Conservation (phyloP, 2,797 vertebrate species). For the Kryptopterus vitreolus region DNA sequence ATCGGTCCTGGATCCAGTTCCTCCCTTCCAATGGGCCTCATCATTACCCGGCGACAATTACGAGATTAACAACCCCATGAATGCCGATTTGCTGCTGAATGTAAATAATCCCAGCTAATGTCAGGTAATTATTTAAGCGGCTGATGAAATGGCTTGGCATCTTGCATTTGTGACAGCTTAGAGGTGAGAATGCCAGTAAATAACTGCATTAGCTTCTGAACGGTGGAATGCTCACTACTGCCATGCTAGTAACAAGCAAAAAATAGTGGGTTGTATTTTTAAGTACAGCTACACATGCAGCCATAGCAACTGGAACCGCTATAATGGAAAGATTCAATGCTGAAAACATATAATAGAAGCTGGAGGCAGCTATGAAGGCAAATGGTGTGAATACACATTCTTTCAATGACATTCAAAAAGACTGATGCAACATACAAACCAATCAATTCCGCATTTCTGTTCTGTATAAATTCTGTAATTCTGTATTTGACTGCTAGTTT, state of each 20-base stretch:
- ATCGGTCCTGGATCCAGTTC: slow-evolving; percentile 18
- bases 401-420: too few relatives aligned
- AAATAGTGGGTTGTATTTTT: background rate
- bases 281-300: background rate
- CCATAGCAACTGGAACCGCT: background rate
- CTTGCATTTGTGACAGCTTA: slow-evolving; percentile 19
- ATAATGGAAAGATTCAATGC: background rate
- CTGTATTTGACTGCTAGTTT: too few relatives aligned
- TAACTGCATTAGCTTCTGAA: background rate
- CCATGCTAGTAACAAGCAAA: background rate
- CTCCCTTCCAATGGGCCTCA: background rate
- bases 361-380: background rate
- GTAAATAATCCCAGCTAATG: slow-evolving; percentile 48
- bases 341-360: background rate
- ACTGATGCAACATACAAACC: too few relatives aligned
- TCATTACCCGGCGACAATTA: slow-evolving; percentile 43
- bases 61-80: slow-evolving; percentile 29
- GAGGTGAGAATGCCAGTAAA: slow-evolving; percentile 58
- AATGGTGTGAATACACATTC: background rate
- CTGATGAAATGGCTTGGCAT: slow-evolving; percentile 45
- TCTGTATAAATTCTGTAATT: too few relatives aligned
- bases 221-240: background rate
- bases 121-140: slow-evolving; percentile 48
- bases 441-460: too few relatives aligned
- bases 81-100: slow-evolving; percentile 28